Base-by-base conservation (phyloP, 2,888 invertebrate species). In the Eilema depressum region DNA sequence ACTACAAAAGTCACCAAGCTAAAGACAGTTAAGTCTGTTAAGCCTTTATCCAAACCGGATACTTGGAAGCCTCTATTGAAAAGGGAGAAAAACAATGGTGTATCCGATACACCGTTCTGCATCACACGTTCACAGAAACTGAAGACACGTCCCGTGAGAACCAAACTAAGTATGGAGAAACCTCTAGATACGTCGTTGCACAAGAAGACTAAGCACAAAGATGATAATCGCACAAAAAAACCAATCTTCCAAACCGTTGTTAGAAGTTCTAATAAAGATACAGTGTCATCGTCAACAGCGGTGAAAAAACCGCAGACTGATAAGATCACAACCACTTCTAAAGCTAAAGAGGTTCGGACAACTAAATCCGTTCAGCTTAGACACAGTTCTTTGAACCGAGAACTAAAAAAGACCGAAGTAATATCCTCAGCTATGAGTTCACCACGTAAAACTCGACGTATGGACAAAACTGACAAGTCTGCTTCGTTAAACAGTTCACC, bases 221-320 rank as follows among this genome's bases (percentile, higher is more conserved):
- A 93, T 14, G 90, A 89, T 28, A 70, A 63, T 20, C 85, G 89
- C 78, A 83, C 85, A 68, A 92, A 93, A 75, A 93, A 94, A 78
- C 95, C 95, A 0, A 94, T 95, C 63, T 95, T 95, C 78, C 95
- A 94, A 83, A 95, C 95, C 0, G 95, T 95, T 69, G 95, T 95
- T 4, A 88, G 95, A 23, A 93, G 86, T 72, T 82, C 86, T 2
- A 89, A 80, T 28, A 94, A 92, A 73, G 94, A 94, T 53, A 77
- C 89, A 0, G 92, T 94, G 0, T 84, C 93, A 47, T 92, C 93
- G 0, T 90, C 93, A 1, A 91, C 91, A 0, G 82, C 84, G 0
- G 59, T 89, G 0, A 93, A 90, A 74, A 84, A 87, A 20, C 81
- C 85, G 0, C 90, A 91, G 33, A 92, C 91, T 71, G 92, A 93